phyloP scores from a whole-genome alignment of 2,888 invertebrate genomes.

The Ganaspis brasiliensis region DNA sequence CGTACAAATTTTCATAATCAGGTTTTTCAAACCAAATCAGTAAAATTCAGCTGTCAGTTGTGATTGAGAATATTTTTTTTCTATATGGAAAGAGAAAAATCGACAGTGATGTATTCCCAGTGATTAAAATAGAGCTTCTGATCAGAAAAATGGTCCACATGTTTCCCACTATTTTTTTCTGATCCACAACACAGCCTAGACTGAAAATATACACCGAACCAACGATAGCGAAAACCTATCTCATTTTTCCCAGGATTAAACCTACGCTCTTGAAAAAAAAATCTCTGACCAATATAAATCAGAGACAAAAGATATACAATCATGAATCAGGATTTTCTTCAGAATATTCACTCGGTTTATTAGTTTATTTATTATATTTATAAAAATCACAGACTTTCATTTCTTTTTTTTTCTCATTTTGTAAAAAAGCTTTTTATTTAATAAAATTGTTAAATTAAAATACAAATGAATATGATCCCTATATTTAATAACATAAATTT shows the following conservation, averaged over 20 bases:
- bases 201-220: conserved; percentile 19
- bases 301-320: background rate
- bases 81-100: background rate
- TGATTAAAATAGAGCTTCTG: conserved; percentile 26
- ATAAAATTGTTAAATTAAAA: background rate
- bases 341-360: background rate
- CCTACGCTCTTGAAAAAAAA: background rate
- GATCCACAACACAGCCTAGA: background rate
- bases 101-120: background rate
- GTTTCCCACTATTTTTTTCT: conserved; percentile 8
- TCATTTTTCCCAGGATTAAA: conserved; percentile 20
- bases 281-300: conserved; percentile 5
- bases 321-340: background rate
- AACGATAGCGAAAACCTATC: conserved; percentile 19
- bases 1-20: no score
- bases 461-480: background rate
- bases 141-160: conserved; percentile 26
- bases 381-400: no score
- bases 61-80: background rate
- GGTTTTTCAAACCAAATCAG: background rate
- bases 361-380: no score
- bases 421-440: no score
- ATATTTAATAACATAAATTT: conserved; percentile 4
- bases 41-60: background rate
- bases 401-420: no score